phyloP scores from a whole-genome alignment of 2,888 invertebrate genomes.

The Erebia palarica region DNA sequence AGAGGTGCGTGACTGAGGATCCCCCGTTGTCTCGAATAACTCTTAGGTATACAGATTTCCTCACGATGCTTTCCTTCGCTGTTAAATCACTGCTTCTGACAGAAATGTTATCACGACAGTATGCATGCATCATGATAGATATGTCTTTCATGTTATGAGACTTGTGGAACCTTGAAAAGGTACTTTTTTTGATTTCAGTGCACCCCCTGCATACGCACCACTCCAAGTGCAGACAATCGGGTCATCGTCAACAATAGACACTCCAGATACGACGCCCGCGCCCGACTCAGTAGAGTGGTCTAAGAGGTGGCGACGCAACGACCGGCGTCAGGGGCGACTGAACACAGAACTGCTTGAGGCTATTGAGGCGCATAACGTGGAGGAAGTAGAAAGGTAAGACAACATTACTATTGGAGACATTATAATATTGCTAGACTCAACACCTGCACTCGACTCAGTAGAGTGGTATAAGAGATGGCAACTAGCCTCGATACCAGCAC shows the following conservation, averaged over 20 bases:
- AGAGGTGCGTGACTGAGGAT: too few relatives aligned
- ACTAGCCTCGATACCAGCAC: slow-evolving; percentile 52
- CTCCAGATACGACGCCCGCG: slow-evolving; percentile 60
- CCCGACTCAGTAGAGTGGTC: slow-evolving; percentile 48
- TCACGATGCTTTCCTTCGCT: too few relatives aligned
- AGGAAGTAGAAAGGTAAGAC: slow-evolving; percentile 66
- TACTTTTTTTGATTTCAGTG: slow-evolving; percentile 14
- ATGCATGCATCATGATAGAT: too few relatives aligned
- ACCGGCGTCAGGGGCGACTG: slow-evolving; percentile 67
- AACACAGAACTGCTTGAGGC: slow-evolving; percentile 78
- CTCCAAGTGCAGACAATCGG: slow-evolving; percentile 43
- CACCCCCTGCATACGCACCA: slow-evolving; percentile 20
- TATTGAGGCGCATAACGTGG: slow-evolving; percentile 61
- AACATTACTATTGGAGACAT: not conserved
- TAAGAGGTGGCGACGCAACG: slow-evolving; percentile 65
- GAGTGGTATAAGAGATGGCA: too few relatives aligned
- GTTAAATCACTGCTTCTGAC: too few relatives aligned
- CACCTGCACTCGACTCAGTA: too few relatives aligned
- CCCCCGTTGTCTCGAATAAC: too few relatives aligned
- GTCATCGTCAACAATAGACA: slow-evolving; percentile 59
- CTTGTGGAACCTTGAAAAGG: not conserved
- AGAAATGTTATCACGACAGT: too few relatives aligned
- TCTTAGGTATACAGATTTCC: too few relatives aligned
- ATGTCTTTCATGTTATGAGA: not conserved
- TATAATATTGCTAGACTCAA: too few relatives aligned